Base-by-base conservation (phyloP, 2,797 vertebrate species). In the Leptoclinus maculatus region DNA sequence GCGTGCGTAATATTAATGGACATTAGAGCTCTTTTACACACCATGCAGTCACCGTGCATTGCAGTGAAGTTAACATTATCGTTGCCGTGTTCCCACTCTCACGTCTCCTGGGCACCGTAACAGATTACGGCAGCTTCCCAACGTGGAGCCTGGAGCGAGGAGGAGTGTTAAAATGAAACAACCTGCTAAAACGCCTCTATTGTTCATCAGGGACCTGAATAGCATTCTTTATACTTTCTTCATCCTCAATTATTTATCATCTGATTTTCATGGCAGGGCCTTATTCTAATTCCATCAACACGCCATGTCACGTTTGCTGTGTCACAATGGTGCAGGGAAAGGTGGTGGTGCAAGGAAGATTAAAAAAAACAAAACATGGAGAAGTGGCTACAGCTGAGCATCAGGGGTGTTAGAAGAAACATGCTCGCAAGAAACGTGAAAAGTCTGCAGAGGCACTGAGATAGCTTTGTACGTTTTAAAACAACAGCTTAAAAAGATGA, bases 1-100 rank as follows among this genome's bases (percentile, higher is more conserved):
- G 72, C 68, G n/a, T 78, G 29, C 89, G 39, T 69, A 89, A 91
- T 84, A 91, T 89, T 90, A 67, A 93, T 84, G 73, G 77, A 83
- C 34, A 82, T 84, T 51, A 69, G 62, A 49, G 75, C 57, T 76
- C 45, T 54, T 70, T 77, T 58, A 49, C 53, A 38, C 64, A 77
- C 58, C 56, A 29, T 68, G 27, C 34, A 73, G 45, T 74, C 80
- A 83, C n/a, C 2, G 1, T 67, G 54, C 17, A n/a, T 38, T 74
- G 56, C 58, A 62, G 49, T 34, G 5, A 69, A 36, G 36, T 74
- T 74, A 73, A 69, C 49, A 34, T 66, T 34, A 64, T 58, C 19
- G 21, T 60, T 67, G 66, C 49, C 0, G 7, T 70, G 41, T 86
- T 83, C 75, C 66, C 54, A 70, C 63, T 74, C 47, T 57, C 14